Evolutionary conservation across 2,797 vertebrate species (phyloP), one percentile per base, ranked within the genome.

Genomic region (Silurus lanzhouensis): DNA sequence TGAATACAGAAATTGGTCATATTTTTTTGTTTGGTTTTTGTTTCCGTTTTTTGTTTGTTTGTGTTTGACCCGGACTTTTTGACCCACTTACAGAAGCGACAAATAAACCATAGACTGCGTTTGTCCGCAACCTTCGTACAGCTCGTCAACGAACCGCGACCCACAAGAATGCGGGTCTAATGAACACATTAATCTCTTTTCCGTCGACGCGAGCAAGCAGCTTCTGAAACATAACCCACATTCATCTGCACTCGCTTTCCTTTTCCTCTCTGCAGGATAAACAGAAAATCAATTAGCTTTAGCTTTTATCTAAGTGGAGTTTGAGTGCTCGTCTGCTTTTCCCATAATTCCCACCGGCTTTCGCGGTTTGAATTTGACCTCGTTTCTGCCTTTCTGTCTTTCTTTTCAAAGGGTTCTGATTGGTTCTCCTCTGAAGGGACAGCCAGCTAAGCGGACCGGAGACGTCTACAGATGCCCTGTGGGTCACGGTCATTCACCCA

Each of bases 401-500:
- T 81, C 55, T 70, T 66, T 89, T n/a, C 85, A 12, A 82, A 99
- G 98, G 98, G 95, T 99, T 82, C 96, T 99, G 84, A 97, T 99
- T 93, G 98, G 98, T 83, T 98, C 98, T 67, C 98, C 98, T 0
- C 91, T 98, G 89, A 95, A 94, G 81, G 98, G 98, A 38, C 98
- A 99, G 75, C 97, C 98, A 20, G 89, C 93, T 14, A 96, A 94
- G 88, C 94, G 96, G 91, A 99, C 97, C 0, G 98, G 98, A 48
- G 98, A 99, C 77, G 97, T 99, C 75, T 99, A 99, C 91, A 99
- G 98, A 92, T 99, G 98, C 88, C 96, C 96, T 0, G 96, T 97
- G 38, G 95, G 96, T 48, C 94, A 64, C 66, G 90, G 84, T 38
- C 74, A 77, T 83, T 91, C 94, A 66, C 94, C 90, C 5, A 89